phyloP scores from a whole-genome alignment of 2,113 vertebrate genomes.

The Sinocyclocheilus anshuiensis region DNA sequence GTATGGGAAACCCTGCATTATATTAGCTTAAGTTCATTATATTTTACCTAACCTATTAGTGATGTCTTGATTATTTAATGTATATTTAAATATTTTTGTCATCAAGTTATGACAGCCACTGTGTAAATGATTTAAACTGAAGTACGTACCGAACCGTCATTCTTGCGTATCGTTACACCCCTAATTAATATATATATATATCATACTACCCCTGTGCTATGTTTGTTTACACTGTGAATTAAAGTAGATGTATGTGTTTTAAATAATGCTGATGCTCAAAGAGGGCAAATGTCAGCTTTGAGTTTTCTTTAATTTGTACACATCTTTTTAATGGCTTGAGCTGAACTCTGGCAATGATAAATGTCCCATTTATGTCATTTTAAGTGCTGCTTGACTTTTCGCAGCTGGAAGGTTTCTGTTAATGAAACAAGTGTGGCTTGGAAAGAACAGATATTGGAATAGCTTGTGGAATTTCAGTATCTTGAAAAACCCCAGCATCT shows the following conservation, averaged over 20 bases:
- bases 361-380: constrained; percentile 1
- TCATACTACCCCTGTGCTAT: too few relatives aligned
- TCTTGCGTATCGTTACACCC: too few relatives aligned
- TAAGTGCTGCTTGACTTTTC: constrained; percentile 1
- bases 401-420: constrained; percentile 7
- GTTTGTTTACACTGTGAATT: neutral
- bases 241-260: neutral
- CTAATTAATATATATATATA: too few relatives aligned
- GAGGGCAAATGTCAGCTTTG: neutral
- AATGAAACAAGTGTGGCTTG: constrained; percentile 3
- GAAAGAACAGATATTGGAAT: neutral
- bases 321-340: neutral
- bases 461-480: neutral
- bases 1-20: too few relatives aligned
- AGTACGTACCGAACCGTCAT: too few relatives aligned
- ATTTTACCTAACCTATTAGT: too few relatives aligned
- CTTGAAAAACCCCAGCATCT: constrained; percentile 2
- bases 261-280: neutral
- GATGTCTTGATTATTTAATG: too few relatives aligned
- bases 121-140: too few relatives aligned
- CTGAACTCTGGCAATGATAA: neutral
- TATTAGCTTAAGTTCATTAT: too few relatives aligned
- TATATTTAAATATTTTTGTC: too few relatives aligned
- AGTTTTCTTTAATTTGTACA: neutral
- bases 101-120: too few relatives aligned